Conservation (phyloP, 1,140 invertebrate genomes). For the Pantala flavescens region DNA sequence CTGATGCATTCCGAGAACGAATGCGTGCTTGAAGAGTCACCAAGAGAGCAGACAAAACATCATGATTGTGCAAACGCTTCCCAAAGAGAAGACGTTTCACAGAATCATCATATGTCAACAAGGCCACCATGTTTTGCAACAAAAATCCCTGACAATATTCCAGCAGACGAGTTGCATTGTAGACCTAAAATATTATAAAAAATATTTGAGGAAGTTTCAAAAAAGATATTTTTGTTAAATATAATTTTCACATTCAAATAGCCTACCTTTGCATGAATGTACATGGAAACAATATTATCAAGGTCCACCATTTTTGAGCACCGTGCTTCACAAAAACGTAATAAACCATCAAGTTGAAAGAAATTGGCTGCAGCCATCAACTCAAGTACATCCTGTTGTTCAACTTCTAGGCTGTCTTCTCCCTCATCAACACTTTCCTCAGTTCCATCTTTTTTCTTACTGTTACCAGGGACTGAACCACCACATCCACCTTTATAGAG, state of each 20-base stretch:
- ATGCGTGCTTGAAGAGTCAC: slow-evolving; percentile 69
- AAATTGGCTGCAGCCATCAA: slow-evolving; percentile 86
- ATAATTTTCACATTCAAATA: background rate
- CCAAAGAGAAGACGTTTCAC: slow-evolving; percentile 79
- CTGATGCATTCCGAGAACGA: slow-evolving; percentile 40
- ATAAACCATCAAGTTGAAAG: slow-evolving; percentile 76
- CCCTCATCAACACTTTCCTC: slow-evolving; percentile 26
- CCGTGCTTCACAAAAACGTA: slow-evolving; percentile 73
- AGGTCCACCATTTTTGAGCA: slow-evolving; percentile 74
- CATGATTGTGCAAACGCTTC: slow-evolving; percentile 80
- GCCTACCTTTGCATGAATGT: slow-evolving; percentile 80
- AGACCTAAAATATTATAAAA: slow-evolving; percentile 49
- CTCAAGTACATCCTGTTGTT: slow-evolving; percentile 70
- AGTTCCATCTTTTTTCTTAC: slow-evolving; percentile 30
- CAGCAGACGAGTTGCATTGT: slow-evolving; percentile 71
- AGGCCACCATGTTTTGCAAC: slow-evolving; percentile 85
- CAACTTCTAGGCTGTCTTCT: slow-evolving; percentile 46
- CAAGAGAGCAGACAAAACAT: slow-evolving; percentile 71
- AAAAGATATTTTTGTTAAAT: background rate
- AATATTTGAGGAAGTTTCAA: background rate
- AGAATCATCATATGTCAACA: slow-evolving; percentile 81
- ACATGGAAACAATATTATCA: slow-evolving; percentile 84
- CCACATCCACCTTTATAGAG: slow-evolving; percentile 75
- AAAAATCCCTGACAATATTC: slow-evolving; percentile 86
- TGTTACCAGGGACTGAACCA: slow-evolving; percentile 21